phyloP scores from a whole-genome alignment of 2,113 vertebrate genomes.

The Carassius carassius region DNA sequence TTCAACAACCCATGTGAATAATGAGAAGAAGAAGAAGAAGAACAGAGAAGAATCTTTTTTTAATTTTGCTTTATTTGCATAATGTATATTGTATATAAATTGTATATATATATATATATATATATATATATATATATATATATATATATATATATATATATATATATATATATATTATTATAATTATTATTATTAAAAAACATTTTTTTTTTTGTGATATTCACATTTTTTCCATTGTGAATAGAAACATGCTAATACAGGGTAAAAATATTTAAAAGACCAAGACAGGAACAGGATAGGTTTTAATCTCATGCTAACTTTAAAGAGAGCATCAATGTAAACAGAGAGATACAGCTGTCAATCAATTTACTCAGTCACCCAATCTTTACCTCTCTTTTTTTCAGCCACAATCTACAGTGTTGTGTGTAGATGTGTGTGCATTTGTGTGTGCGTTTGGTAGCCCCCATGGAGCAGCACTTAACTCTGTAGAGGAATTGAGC shows the following conservation, averaged over 20 bases:
- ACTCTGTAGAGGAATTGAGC: slow-evolving; percentile 61
- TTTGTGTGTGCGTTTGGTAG: slow-evolving; percentile 30
- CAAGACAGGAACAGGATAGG: neutral
- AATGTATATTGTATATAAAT: too few relatives aligned
- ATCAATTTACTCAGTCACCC: slow-evolving; percentile 3
- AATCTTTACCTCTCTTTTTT: slow-evolving; percentile 16
- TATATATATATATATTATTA: too few relatives aligned
- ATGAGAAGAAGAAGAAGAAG: too few relatives aligned
- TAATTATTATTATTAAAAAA: too few relatives aligned
- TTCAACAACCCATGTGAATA: neutral
- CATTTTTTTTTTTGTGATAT: too few relatives aligned
- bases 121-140: too few relatives aligned
- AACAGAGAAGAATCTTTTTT: neutral
- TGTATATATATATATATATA: too few relatives aligned
- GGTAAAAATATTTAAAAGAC: neutral
- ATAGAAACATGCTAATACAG: neutral
- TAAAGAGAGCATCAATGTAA: neutral
- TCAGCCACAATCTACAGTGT: slow-evolving; percentile 27
- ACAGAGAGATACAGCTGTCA: neutral
- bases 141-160: too few relatives aligned
- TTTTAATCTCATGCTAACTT: neutral
- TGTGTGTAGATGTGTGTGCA: slow-evolving; percentile 32
- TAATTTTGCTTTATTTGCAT: neutral
- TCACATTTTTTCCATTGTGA: neutral
- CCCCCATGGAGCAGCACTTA: slow-evolving; percentile 59